Conservation (phyloP, 2,888 invertebrate species). For the Rhagonycha fulva region DNA sequence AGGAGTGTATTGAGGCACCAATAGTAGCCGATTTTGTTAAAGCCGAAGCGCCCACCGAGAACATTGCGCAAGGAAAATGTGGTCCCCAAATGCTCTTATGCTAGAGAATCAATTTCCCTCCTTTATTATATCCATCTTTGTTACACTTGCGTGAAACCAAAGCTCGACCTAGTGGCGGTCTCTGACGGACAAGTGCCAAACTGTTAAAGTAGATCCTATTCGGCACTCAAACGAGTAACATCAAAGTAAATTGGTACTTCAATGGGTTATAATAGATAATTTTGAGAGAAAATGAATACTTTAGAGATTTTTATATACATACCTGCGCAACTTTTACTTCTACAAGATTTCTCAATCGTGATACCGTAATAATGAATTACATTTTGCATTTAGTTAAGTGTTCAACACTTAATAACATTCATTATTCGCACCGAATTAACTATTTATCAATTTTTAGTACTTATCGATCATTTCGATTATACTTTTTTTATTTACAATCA, state of each 20-base stretch:
- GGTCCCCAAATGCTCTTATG: slow-evolving; percentile 49
- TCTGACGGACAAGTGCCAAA: slow-evolving; percentile 56
- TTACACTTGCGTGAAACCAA: slow-evolving; percentile 38
- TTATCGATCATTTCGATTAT: background rate
- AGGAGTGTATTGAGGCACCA: slow-evolving; percentile 60
- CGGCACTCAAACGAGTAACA: slow-evolving; percentile 61
- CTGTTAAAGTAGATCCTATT: slow-evolving; percentile 58
- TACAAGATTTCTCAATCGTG: slow-evolving; percentile 3
- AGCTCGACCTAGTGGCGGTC: slow-evolving; percentile 52
- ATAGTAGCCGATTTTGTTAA: slow-evolving; percentile 66
- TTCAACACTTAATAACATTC: slow-evolving; percentile 6
- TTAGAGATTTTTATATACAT: slow-evolving; percentile 23
- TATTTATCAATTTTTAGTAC: background rate
- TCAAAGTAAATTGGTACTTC: slow-evolving; percentile 54
- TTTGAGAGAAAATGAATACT: slow-evolving; percentile 44
- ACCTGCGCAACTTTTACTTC: slow-evolving; percentile 16
- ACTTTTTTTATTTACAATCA: background rate
- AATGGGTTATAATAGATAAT: slow-evolving; percentile 48
- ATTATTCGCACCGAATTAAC: background rate
- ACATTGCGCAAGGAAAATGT: slow-evolving; percentile 54
- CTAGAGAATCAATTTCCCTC: slow-evolving; percentile 44
- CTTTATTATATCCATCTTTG: slow-evolving; percentile 40
- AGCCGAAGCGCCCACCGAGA: slow-evolving; percentile 55
- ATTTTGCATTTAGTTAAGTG: background rate
- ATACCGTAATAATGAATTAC: slow-evolving; percentile 2